These are phyloP conservation scores for Panulirus ornatus DNA, from an alignment of 1,140 invertebrate genomes.

Conservation along the genomic window DNA sequence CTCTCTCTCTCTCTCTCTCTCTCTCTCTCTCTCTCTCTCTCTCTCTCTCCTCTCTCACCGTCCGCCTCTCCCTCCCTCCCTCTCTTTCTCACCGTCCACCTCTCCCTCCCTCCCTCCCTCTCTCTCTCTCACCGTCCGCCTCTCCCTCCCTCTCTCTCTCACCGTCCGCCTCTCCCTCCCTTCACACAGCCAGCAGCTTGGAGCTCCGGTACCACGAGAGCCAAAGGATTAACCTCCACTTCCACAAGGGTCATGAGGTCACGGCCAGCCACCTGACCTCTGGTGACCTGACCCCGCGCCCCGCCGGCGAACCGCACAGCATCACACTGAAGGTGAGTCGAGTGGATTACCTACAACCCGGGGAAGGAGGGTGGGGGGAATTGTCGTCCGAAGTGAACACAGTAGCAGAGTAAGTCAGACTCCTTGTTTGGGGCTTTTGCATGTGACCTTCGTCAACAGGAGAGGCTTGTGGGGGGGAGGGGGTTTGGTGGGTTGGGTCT, in stretches of 20 bases:
- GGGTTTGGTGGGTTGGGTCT: not conserved
- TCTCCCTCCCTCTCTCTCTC: not conserved
- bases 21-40: not conserved
- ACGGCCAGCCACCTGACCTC: slow-evolving; percentile 13
- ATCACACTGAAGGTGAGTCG: slow-evolving; percentile 26
- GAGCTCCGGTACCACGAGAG: slow-evolving; percentile 36
- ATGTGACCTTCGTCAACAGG: no score
- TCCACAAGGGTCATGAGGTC: not conserved
- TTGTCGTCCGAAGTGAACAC: not conserved
- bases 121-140: not conserved
- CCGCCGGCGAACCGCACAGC: not conserved
- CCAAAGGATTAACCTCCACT: not conserved
- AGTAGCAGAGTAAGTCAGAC: not conserved
- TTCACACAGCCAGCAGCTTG: not conserved
- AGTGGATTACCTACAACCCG: not conserved
- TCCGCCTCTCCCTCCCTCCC: not conserved
- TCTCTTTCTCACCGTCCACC: not conserved
- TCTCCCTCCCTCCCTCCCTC: not conserved
- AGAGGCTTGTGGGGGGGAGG: not conserved
- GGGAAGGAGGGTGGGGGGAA: not conserved
- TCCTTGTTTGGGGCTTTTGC: no score
- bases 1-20: not conserved
- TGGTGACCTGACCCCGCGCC: slow-evolving; percentile 19
- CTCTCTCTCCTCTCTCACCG: no score
- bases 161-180: not conserved